A percentile compares a stretch with the other conserved stretches of the same genome.
These are phyloP conservation scores for Myanophis thanlyinensis DNA, from an alignment of 2,113 vertebrate species.

Conservation along the genomic window DNA sequence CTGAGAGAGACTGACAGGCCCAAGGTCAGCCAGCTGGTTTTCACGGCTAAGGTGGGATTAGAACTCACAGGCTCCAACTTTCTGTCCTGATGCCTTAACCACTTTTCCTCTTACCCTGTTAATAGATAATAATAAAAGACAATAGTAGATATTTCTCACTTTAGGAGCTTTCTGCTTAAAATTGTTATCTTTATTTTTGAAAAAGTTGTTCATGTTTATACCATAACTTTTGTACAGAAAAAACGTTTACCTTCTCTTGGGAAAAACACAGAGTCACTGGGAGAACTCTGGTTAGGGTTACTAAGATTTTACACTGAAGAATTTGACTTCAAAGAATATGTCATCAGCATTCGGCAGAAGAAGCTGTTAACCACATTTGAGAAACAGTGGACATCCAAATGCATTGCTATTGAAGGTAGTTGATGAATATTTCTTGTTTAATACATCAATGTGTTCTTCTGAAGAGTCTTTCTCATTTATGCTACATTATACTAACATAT, in stretches of 20 bases:
- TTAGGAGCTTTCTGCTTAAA: neutral
- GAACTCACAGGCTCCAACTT: neutral
- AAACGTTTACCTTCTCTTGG: slow-evolving; percentile 80
- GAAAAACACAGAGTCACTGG: slow-evolving; percentile 88
- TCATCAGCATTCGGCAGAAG: slow-evolving; percentile 95
- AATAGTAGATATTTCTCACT: neutral
- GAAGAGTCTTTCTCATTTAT: neutral
- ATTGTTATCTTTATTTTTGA: neutral
- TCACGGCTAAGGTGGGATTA: neutral
- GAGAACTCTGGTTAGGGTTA: slow-evolving; percentile 94
- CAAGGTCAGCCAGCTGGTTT: neutral
- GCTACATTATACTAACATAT: neutral
- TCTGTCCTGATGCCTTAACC: neutral
- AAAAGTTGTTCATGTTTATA: neutral
- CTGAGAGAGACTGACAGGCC: neutral
- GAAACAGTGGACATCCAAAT: slow-evolving; percentile 99
- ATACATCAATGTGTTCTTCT: neutral
- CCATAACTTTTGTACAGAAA: slow-evolving; percentile 69
- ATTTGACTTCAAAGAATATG: slow-evolving; percentile 98
- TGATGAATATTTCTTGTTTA: neutral
- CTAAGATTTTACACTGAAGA: slow-evolving; percentile 97
- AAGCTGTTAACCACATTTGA: slow-evolving; percentile 96
- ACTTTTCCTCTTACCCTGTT: neutral
- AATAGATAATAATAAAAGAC: neutral
- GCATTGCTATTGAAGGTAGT: slow-evolving; percentile 96